phyloP scores from a whole-genome alignment of 2,113 vertebrate genomes.

The Odontesthes bonariensis region DNA sequence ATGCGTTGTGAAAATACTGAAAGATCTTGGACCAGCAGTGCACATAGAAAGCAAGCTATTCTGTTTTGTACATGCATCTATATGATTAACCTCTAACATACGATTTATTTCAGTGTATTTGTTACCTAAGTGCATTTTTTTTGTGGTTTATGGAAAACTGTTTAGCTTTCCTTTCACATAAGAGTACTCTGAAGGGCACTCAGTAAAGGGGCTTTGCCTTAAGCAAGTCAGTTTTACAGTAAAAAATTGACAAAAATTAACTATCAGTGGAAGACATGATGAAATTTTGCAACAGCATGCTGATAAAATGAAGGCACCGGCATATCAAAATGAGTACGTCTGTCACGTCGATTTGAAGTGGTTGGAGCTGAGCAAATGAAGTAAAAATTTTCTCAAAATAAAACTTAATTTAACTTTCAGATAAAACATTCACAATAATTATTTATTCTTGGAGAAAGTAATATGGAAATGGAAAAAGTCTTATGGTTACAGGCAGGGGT shows the following conservation, averaged over 20 bases:
- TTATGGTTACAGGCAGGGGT: background rate
- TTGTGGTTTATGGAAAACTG: background rate
- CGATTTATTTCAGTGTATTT: background rate
- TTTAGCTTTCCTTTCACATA: background rate
- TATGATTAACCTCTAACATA: background rate
- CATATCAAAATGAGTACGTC: background rate
- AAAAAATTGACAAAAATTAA: constrained; percentile 12
- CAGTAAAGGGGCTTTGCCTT: background rate
- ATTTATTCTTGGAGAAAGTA: constrained; percentile 6
- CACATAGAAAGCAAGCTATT: too few species aligned
- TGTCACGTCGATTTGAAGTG: constrained; percentile 36
- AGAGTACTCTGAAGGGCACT: background rate
- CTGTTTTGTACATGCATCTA: too few species aligned
- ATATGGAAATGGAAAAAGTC: background rate
- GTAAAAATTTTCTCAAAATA: constrained; percentile 14
- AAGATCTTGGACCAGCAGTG: too few species aligned
- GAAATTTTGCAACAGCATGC: constrained; percentile 33
- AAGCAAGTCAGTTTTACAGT: background rate
- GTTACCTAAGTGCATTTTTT: background rate
- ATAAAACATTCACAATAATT: background rate
- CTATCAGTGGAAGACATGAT: constrained; percentile 28
- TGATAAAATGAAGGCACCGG: constrained; percentile 4
- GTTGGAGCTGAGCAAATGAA: background rate
- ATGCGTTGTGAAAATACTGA: too few species aligned
- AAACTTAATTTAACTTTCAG: background rate